A percentile compares a stretch with the other conserved stretches of the same genome.
Conservation (phyloP, 2,113 vertebrate species). For the Pardalotus punctatus region DNA sequence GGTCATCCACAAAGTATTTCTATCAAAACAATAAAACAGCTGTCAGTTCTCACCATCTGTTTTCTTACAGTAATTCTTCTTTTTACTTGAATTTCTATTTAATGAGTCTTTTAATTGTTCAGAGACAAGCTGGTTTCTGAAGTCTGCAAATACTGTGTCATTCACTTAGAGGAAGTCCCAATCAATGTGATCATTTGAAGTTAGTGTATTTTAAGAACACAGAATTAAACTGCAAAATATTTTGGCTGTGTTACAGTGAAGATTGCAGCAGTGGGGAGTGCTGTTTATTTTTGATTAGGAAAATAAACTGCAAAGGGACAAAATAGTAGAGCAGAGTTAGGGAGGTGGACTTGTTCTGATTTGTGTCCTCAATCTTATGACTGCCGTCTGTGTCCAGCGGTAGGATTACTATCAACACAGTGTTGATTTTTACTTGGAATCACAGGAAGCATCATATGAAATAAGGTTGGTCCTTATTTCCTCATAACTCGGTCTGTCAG, state of each 20-base stretch:
- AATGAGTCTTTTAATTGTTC: neutral
- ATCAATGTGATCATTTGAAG: neutral
- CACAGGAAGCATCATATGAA: neutral
- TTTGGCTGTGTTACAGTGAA: neutral
- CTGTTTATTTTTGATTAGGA: neutral
- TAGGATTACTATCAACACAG: rapidly evolving
- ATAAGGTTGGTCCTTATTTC: neutral
- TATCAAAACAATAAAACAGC: neutral
- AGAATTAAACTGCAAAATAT: neutral
- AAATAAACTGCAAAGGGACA: neutral
- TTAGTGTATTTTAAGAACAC: neutral
- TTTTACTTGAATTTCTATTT: neutral
- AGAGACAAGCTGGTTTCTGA: neutral
- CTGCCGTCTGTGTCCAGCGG: neutral
- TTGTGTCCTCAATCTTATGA: neutral
- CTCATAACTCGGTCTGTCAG: neutral
- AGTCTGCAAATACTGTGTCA: neutral
- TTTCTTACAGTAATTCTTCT: neutral
- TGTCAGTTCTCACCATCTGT: neutral
- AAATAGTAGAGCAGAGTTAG: neutral
- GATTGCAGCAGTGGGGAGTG: neutral
- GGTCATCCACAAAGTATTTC: neutral
- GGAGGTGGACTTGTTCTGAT: neutral
- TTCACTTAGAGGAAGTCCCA: neutral
- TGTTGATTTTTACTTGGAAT: neutral